phyloP scores from a whole-genome alignment of 2,888 invertebrate genomes.

The Eulithis prunata region DNA sequence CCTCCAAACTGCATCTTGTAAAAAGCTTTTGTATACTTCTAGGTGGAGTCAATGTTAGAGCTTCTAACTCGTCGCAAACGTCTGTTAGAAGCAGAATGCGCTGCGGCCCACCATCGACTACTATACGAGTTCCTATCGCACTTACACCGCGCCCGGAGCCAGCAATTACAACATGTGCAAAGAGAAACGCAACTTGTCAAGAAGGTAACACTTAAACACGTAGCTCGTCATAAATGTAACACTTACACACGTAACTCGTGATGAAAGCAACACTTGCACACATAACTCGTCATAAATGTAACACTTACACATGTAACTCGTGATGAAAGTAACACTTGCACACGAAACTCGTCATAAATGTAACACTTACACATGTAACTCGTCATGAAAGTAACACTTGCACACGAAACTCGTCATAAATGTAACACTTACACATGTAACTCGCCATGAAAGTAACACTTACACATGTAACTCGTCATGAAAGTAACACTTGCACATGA shows the following conservation, averaged over 20 bases:
- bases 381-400: too few relatives aligned
- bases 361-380: conserved; percentile 16
- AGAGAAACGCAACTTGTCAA: conserved; percentile 90
- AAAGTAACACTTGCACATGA: too few relatives aligned
- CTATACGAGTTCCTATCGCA: conserved; percentile 91
- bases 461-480: too few relatives aligned
- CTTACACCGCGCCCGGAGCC: conserved; percentile 86
- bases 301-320: too few relatives aligned
- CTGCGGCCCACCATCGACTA: conserved; percentile 91
- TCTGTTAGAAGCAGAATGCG: conserved; percentile 91
- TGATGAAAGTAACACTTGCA: too few relatives aligned
- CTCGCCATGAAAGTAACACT: too few relatives aligned
- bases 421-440: too few relatives aligned
- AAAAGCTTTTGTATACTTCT: neutral
- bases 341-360: conserved; percentile 86
- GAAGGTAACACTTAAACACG: conserved; percentile 43
- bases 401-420: too few relatives aligned
- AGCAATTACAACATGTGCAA: conserved; percentile 82
- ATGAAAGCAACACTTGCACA: too few relatives aligned
- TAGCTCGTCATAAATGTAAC: conserved; percentile 46
- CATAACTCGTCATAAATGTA: too few relatives aligned
- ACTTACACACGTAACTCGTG: too few relatives aligned
- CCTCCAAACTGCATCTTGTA: too few relatives aligned
- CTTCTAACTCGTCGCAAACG: conserved; percentile 91
- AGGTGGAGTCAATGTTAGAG: conserved; percentile 91